phyloP scores from a whole-genome alignment of 2,888 invertebrate species.

The Cabera pusaria region DNA sequence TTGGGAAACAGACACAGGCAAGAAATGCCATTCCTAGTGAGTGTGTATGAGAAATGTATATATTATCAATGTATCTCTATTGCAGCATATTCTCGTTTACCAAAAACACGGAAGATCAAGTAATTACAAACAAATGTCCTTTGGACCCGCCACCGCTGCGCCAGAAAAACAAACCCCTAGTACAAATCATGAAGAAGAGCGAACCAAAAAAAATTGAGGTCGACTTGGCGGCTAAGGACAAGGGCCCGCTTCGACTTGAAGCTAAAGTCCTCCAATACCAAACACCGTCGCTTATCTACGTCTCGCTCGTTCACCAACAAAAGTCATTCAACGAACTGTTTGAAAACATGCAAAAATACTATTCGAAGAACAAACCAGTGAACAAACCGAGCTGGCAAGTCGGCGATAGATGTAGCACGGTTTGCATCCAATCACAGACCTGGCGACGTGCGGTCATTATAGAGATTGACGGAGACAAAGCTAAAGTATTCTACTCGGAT shows the following conservation, averaged over 20 bases:
- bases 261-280: slow-evolving; percentile 75
- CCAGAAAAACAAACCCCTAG: slow-evolving; percentile 25
- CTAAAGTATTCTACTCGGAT: slow-evolving; percentile 86
- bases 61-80: no score
- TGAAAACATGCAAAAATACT: slow-evolving; percentile 81
- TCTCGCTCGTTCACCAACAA: slow-evolving; percentile 75
- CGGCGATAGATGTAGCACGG: slow-evolving; percentile 73
- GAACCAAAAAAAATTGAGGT: slow-evolving; percentile 32
- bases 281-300: slow-evolving; percentile 84
- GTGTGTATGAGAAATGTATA: no score
- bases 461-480: slow-evolving; percentile 57
- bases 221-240: slow-evolving; percentile 65
- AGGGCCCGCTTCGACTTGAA: slow-evolving; percentile 74
- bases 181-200: slow-evolving; percentile 45
- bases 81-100: slow-evolving; percentile 61
- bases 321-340: slow-evolving; percentile 72
- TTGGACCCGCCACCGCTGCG: slow-evolving; percentile 33
- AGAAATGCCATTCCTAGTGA: no score
- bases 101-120: slow-evolving; percentile 49
- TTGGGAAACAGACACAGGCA: no score
- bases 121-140: slow-evolving; percentile 50
- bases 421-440: slow-evolving; percentile 70
- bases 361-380: slow-evolving; percentile 49
- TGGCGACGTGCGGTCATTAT: slow-evolving; percentile 86
- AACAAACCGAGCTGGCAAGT: slow-evolving; percentile 70